Evolutionary conservation across 2,888 invertebrate species (phyloP).

Genomic region (Scrobipalpa costella): DNA sequence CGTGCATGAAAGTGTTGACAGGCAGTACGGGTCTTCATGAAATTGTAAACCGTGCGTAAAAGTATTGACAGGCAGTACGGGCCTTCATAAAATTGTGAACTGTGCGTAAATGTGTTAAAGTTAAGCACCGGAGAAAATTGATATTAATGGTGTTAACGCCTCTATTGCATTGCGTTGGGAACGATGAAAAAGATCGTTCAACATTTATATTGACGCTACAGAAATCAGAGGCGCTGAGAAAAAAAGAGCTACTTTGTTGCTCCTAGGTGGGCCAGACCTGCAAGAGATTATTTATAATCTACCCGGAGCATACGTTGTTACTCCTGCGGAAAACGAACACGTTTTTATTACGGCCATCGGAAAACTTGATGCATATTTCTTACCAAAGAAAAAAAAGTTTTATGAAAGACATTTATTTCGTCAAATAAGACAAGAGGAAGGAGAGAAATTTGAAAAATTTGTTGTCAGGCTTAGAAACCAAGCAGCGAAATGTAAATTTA

Average conservation of each 20-base stretch:
- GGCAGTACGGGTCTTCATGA: too few relatives aligned
- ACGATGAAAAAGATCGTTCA: constrained; percentile 1
- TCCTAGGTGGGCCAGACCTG: constrained; percentile 2
- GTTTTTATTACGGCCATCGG: constrained; percentile 27
- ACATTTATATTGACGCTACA: constrained; percentile 9
- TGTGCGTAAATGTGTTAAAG: not conserved
- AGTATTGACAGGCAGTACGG: too few relatives aligned
- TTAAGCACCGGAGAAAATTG: not conserved
- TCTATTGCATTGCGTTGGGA: not conserved
- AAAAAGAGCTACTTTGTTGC: constrained; percentile 5
- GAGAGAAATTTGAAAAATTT: too few relatives aligned
- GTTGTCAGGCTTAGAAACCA: constrained; percentile 28
- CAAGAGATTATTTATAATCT: constrained; percentile 10
- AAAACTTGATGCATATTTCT: constrained; percentile 31
- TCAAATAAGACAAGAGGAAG: constrained; percentile 27
- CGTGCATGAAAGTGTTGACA: too few relatives aligned
- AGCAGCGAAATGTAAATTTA: constrained; percentile 2
- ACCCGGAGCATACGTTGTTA: constrained; percentile 25
- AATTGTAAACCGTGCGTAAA: too few relatives aligned
- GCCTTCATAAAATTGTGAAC: too few relatives aligned
- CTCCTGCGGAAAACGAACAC: constrained; percentile 15
- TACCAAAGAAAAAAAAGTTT: constrained; percentile 30
- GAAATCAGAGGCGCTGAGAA: constrained; percentile 11
- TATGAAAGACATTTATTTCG: constrained; percentile 33
- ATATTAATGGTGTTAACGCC: not conserved